These are phyloP conservation scores for Amphimallon solstitiale DNA, from an alignment of 2,888 invertebrate genomes.

Conservation along the genomic window DNA sequence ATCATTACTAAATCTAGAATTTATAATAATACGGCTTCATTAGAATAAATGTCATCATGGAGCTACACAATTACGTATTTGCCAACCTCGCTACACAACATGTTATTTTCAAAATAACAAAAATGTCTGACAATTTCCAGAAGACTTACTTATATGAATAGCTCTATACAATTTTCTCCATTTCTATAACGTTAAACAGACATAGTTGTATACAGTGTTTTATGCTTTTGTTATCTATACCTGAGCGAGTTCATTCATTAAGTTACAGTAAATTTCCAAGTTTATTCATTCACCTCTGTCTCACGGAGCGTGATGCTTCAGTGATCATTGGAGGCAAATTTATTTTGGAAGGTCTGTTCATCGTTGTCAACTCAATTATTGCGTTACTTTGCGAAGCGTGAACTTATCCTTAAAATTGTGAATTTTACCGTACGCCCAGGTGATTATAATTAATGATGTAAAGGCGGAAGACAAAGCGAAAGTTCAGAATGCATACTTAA, in stretches of 20 bases:
- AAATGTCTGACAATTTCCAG: too few relatives aligned
- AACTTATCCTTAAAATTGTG: conserved; percentile 6
- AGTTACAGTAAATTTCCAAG: conserved; percentile 8
- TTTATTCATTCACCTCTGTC: conserved; percentile 5
- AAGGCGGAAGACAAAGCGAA: not conserved
- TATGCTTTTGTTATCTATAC: too few relatives aligned
- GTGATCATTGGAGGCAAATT: conserved; percentile 2
- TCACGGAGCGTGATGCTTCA: conserved; percentile 3
- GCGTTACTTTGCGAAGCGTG: not conserved
- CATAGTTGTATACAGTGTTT: too few relatives aligned
- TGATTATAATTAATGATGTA: conserved; percentile 8
- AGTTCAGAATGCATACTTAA: not conserved
- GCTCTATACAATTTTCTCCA: too few relatives aligned
- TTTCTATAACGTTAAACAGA: too few relatives aligned
- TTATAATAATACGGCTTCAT: too few relatives aligned
- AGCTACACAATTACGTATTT: too few relatives aligned
- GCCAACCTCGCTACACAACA: too few relatives aligned
- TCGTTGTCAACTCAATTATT: conserved; percentile 4
- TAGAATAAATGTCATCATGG: too few relatives aligned
- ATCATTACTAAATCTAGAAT: too few relatives aligned
- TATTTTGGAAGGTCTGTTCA: conserved; percentile 6
- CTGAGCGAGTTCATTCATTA: conserved; percentile 1
- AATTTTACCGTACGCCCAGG: not conserved
- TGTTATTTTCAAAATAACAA: too few relatives aligned
- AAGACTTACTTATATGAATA: too few relatives aligned